Conservation (phyloP, 2,888 invertebrate species). For the Kryphioiulus occultus region DNA sequence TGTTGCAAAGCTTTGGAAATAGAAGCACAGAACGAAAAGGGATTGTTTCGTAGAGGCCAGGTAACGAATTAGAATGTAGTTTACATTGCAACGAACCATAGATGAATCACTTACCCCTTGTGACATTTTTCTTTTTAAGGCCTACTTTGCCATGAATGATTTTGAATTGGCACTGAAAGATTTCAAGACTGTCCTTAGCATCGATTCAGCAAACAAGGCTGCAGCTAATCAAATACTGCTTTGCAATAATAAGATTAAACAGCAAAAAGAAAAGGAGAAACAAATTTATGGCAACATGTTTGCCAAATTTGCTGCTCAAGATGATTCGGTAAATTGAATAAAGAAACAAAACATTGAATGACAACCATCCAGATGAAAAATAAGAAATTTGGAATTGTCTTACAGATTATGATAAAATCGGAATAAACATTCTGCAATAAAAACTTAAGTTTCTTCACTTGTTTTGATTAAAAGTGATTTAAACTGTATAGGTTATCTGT, state of each 20-base stretch:
- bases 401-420: not conserved
- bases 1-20: slow-evolving; percentile 80
- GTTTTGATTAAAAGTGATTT: not conserved
- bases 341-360: not conserved
- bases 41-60: slow-evolving; percentile 84
- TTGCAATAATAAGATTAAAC: slow-evolving; percentile 77
- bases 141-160: slow-evolving; percentile 77
- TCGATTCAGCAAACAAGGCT: slow-evolving; percentile 89
- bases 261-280: slow-evolving; percentile 81
- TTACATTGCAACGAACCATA: not conserved
- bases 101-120: not conserved
- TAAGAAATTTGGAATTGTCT: not conserved
- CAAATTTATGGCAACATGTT: slow-evolving; percentile 94
- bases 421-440: not conserved
- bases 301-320: slow-evolving; percentile 75
- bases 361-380: not conserved
- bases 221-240: slow-evolving; percentile 77
- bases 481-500: not conserved
- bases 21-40: slow-evolving; percentile 84
- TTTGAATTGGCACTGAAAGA: slow-evolving; percentile 78
- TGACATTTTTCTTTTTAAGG: slow-evolving; percentile 62
- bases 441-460: not conserved
- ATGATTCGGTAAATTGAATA: slow-evolving; percentile 54
- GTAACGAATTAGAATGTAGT: slow-evolving; percentile 58
- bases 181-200: slow-evolving; percentile 76